These are phyloP conservation scores for Cassiopea xamachana DNA, from an alignment of 30 jellyfish, hydroid and myxozoan genomes.

Conservation along the genomic window DNA sequence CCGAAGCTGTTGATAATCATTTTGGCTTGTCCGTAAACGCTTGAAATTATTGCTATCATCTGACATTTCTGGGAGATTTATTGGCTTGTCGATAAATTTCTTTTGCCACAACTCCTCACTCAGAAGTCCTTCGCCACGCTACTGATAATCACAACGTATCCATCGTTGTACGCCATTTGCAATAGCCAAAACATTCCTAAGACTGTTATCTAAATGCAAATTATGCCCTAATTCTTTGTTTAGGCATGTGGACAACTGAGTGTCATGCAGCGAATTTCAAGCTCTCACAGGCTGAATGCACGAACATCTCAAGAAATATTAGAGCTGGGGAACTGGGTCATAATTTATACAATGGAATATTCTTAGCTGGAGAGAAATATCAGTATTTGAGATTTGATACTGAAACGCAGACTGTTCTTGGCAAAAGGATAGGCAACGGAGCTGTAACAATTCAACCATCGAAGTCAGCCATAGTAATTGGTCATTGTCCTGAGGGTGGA, in stretches of 20 bases:
- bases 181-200: too few species aligned
- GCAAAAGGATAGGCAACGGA: conserved; percentile 78
- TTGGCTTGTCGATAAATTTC: too few species aligned
- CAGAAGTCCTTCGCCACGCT: too few species aligned
- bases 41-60: too few species aligned
- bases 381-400: conserved; percentile 70
- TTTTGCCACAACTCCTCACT: too few species aligned
- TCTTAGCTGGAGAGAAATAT: conserved; percentile 70
- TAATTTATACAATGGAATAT: conserved; percentile 56
- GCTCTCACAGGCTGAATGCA: conserved; percentile 52
- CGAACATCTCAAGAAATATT: conserved; percentile 52
- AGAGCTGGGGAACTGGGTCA: conserved; percentile 63
- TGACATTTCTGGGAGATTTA: too few species aligned
- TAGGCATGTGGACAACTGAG: conserved; percentile 72
- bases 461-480: conserved; percentile 78
- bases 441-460: conserved; percentile 77
- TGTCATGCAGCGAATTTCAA: conserved; percentile 40
- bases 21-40: too few species aligned
- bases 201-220: too few species aligned
- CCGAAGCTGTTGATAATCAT: too few species aligned
- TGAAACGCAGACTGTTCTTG: conserved; percentile 66
- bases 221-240: background rate
- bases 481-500: conserved; percentile 77
- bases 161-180: too few species aligned
- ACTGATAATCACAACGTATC: too few species aligned